phyloP scores from a whole-genome alignment of 2,113 vertebrate species.

The Psilopsiagon aurifrons region DNA sequence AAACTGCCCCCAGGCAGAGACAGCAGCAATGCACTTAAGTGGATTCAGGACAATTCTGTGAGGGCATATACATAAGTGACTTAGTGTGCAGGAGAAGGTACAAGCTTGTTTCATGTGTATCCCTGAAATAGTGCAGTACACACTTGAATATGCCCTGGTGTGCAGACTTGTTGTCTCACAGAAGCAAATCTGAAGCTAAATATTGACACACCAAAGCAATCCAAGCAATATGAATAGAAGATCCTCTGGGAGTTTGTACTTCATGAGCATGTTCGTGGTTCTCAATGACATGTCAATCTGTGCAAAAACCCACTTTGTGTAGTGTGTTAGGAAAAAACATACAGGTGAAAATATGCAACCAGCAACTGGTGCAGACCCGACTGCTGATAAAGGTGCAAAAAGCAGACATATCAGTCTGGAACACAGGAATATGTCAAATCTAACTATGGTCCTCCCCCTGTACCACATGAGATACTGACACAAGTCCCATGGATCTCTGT shows the following conservation, averaged over 20 bases:
- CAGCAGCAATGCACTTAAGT: background rate
- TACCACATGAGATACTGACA: background rate
- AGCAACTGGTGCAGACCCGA: background rate
- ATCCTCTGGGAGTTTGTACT: background rate
- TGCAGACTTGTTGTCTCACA: background rate
- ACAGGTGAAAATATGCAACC: background rate
- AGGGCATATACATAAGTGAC: rapidly evolving
- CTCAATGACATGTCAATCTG: background rate
- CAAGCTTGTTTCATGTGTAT: background rate
- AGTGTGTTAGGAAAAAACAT: background rate
- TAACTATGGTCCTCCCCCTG: background rate
- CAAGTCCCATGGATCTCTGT: background rate
- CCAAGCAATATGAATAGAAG: background rate
- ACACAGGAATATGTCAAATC: background rate
- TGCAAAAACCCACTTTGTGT: background rate
- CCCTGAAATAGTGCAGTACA: background rate
- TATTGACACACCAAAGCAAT: background rate
- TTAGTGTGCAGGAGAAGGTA: background rate
- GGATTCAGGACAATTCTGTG: background rate
- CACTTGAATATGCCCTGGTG: background rate
- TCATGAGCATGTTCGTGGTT: background rate
- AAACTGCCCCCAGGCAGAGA: background rate
- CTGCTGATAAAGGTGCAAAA: background rate
- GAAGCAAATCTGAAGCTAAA: background rate
- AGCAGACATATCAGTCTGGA: background rate